A percentile compares a stretch with the other conserved stretches of the same genome.
These are phyloP conservation scores for human DNA, from an alignment of 2,113 vertebrate genomes.

Conservation along the genomic window GRCh38 chr13:104935501-104936000, in stretches of 20 bases:
- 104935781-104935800: background rate
- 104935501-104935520: too few relatives aligned
- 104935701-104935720: background rate
- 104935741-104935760: background rate
- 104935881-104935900: background rate
- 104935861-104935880: background rate
- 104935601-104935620: too few relatives aligned
- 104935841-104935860: background rate
- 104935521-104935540: too few relatives aligned
- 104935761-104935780: background rate
- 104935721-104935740: background rate
- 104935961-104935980: background rate
- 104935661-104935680: too few relatives aligned
- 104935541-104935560: too few relatives aligned
- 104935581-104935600: too few relatives aligned
- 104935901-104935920: fast-evolving
- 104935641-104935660: too few relatives aligned
- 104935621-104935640: too few relatives aligned
- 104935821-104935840: background rate
- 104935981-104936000: background rate
- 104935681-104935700: background rate
- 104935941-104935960: background rate
- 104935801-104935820: background rate
- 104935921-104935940: background rate
- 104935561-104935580: too few relatives aligned